Evolutionary conservation across 2,797 vertebrate genomes (phyloP).

Genomic region (Cyclura pinguis): DNA sequence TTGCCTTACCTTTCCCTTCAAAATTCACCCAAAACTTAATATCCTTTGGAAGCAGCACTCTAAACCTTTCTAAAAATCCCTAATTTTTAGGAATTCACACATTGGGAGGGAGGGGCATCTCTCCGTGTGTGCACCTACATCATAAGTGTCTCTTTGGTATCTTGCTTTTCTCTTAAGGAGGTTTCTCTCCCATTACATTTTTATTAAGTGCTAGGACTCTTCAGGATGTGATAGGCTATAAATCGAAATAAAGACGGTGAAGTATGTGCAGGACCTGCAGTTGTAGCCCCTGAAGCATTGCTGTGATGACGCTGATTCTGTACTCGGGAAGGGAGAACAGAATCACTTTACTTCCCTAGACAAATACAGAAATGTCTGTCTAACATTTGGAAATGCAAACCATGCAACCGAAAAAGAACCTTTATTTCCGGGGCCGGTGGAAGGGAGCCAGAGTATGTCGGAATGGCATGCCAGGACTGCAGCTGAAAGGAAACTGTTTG

Average conservation of each 20-base stretch:
- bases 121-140: neutral
- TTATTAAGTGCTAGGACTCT: neutral
- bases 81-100: neutral
- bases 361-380: constrained; percentile 38
- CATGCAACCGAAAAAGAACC: constrained; percentile 63
- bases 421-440: constrained; percentile 71
- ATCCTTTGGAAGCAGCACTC: neutral
- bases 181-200: no score
- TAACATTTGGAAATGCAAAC: constrained; percentile 56
- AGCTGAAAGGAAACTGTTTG: constrained; percentile 55
- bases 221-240: neutral
- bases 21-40: neutral
- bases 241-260: neutral
- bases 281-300: neutral
- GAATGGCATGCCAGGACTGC: constrained; percentile 60
- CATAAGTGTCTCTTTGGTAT: neutral
- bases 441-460: constrained; percentile 59
- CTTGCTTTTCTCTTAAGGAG: neutral
- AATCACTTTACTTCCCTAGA: neutral
- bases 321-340: neutral
- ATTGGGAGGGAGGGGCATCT: neutral
- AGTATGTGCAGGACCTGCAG: neutral
- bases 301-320: neutral
- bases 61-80: no score
- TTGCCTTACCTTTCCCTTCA: neutral